Base-by-base conservation (phyloP, 2,113 vertebrate genomes). In the Nipponia nippon region DNA sequence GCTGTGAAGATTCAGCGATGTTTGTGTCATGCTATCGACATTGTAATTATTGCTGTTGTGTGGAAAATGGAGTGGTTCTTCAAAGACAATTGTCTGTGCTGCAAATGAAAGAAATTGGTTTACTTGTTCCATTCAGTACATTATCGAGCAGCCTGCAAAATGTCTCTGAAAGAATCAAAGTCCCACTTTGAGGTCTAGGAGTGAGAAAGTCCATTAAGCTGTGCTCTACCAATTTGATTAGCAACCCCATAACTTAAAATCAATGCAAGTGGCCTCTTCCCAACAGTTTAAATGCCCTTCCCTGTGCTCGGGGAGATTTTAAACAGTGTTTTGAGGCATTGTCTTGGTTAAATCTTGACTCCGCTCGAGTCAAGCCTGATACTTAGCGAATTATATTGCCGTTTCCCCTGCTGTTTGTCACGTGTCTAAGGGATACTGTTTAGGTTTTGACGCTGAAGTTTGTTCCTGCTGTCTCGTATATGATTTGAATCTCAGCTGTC, bases 91-190 rank as follows among this genome's bases (percentile, higher is more conserved):
- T 89, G 55, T 29, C 86, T 94, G 93, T 89, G 78, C 83, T 87
- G 94, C 80, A 95, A 90, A 94, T 96, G 87, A 92, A 97, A 96
- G 91, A 96, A 97, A 97, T 98, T 97, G 94, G 83, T 97, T 93
- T 96, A 88, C 65, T 90, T 95, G 90, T 94, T 92, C 90, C 72
- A 21, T 53, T 73, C 92, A 83, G 89, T 94, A 72, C 95, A 97
- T 97, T 97, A 97, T 92, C 66, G 0, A 93, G 95, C 92, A 96
- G 95, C 88, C 97, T 98, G 97, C 94, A 90, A 90, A 96, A 91
- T 96, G 93, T 98, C 95, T 96, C 80, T 86, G 78, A 83, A 97
- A 97, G 95, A 97, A 98, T 98, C 96, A 97, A 98, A 98, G 97
- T 94, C 94, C 55, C 75, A 77, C 91, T 96, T 95, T 95, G 91